phyloP scores from a whole-genome alignment of 92 coral and sea anemone species.

The Bergia sp. region DNA sequence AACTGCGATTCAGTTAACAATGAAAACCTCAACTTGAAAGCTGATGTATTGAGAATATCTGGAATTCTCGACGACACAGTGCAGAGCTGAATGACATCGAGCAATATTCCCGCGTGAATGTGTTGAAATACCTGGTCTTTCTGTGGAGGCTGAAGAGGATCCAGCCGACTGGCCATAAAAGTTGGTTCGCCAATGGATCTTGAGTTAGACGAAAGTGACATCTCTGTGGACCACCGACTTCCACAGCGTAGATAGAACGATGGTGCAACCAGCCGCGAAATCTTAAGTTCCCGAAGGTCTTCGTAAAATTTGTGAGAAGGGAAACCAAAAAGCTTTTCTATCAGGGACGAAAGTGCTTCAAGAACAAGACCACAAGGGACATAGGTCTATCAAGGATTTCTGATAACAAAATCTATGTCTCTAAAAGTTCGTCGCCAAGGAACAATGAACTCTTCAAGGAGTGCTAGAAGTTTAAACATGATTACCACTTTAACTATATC shows the following conservation, averaged over 20 bases:
- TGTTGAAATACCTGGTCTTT: slow-evolving; percentile 22
- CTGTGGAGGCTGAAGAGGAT: slow-evolving; percentile 27
- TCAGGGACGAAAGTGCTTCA: background rate
- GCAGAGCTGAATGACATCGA: background rate
- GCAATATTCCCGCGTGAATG: slow-evolving; percentile 42
- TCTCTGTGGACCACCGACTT: too few species aligned
- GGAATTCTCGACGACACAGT: too few species aligned
- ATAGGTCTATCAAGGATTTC: background rate
- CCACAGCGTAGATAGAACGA: too few species aligned
- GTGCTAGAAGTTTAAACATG: slow-evolving; percentile 3
- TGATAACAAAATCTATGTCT: background rate
- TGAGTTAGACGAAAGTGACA: too few species aligned
- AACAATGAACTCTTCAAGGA: slow-evolving; percentile 6
- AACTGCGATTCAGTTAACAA: too few species aligned
- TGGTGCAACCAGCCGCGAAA: too few species aligned
- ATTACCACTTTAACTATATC: background rate
- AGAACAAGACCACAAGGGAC: background rate
- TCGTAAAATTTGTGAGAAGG: slow-evolving; percentile 19
- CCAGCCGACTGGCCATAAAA: too few species aligned
- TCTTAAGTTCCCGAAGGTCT: background rate
- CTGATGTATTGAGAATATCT: too few species aligned
- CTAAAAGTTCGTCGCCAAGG: background rate
- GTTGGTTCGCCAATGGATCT: too few species aligned
- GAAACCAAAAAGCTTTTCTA: background rate
- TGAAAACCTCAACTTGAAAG: too few species aligned